Percentiles rank a stretch among this genome's conserved stretches.
These are phyloP conservation scores for Esox lucius DNA, from an alignment of 2,797 vertebrate genomes.

Conservation along the genomic window DNA sequence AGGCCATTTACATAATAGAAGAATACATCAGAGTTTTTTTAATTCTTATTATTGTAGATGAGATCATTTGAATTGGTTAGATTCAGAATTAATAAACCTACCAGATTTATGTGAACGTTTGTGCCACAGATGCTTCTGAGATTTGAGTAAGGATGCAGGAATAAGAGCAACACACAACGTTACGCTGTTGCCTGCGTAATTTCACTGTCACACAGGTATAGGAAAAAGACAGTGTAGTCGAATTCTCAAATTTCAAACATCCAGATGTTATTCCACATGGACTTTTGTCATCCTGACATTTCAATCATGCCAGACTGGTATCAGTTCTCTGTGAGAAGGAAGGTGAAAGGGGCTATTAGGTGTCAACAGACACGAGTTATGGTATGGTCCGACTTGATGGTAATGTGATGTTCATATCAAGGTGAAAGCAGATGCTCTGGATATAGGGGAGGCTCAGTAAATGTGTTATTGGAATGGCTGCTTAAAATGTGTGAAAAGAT, in stretches of 20 bases:
- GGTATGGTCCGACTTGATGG: conserved; percentile 14
- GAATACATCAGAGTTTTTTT: neutral
- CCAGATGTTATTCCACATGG: neutral
- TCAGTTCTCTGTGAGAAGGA: neutral
- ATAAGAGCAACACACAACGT: no score
- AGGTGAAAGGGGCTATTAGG: conserved; percentile 20
- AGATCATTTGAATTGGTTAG: neutral
- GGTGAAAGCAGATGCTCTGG: conserved; percentile 14
- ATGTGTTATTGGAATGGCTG: conserved; percentile 15
- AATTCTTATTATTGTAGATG: neutral
- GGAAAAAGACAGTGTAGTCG: neutral
- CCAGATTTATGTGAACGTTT: no score
- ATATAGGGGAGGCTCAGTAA: conserved; percentile 1
- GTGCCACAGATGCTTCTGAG: no score
- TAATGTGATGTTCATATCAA: conserved; percentile 23
- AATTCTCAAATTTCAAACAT: neutral
- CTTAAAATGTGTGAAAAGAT: conserved; percentile 6
- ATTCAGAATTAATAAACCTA: no score
- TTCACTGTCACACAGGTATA: neutral
- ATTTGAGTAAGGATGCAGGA: no score
- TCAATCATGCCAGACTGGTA: conserved; percentile 21
- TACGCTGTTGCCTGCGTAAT: neutral
- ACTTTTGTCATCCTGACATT: conserved; percentile 16
- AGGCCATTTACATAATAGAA: neutral
- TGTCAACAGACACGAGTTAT: conserved; percentile 19